phyloP scores from a whole-genome alignment of 37 sponge, comb jelly and placozoan genomes.

The Halisarca cf. caerulea region DNA sequence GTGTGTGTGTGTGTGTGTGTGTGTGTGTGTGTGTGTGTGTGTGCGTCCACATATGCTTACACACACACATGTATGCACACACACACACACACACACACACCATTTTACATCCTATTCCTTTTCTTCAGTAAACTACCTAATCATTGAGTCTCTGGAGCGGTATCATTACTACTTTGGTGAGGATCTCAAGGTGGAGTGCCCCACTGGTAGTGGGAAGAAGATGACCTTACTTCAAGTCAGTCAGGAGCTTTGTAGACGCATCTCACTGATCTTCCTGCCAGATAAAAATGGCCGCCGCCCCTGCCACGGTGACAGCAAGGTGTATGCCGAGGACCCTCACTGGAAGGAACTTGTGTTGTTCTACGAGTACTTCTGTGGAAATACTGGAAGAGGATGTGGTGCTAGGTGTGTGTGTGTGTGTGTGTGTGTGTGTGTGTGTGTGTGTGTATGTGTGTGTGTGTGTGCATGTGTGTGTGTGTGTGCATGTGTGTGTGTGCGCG shows the following conservation, averaged over 20 bases:
- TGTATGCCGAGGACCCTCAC: conserved; percentile 79
- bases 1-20: neutral
- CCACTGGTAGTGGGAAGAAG: conserved; percentile 77
- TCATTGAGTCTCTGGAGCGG: conserved; percentile 91
- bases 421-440: no score
- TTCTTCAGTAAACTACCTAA: conserved; percentile 83
- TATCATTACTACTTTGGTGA: conserved; percentile 92
- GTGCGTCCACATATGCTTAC: no score
- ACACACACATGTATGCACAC: neutral
- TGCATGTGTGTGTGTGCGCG: no score
- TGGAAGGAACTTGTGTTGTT: conserved; percentile 94
- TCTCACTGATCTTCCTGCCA: conserved; percentile 66
- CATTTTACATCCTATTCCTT: no score
- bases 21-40: neutral
- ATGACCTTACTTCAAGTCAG: conserved; percentile 82
- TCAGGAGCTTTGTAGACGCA: conserved; percentile 70
- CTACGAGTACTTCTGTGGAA: conserved; percentile 95
- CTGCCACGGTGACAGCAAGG: conserved; percentile 84
- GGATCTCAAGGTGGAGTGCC: conserved; percentile 88
- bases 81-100: no score
- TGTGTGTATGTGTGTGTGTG: no score
- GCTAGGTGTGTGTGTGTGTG: conserved; percentile 70
- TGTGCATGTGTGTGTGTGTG: no score
- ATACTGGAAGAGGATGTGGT: conserved; percentile 93
- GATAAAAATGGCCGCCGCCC: conserved; percentile 79